Evolutionary conservation across 2,888 invertebrate species (phyloP), one percentile per base, ranked within the genome.

Genomic region (Euzetes globulus): DNA sequence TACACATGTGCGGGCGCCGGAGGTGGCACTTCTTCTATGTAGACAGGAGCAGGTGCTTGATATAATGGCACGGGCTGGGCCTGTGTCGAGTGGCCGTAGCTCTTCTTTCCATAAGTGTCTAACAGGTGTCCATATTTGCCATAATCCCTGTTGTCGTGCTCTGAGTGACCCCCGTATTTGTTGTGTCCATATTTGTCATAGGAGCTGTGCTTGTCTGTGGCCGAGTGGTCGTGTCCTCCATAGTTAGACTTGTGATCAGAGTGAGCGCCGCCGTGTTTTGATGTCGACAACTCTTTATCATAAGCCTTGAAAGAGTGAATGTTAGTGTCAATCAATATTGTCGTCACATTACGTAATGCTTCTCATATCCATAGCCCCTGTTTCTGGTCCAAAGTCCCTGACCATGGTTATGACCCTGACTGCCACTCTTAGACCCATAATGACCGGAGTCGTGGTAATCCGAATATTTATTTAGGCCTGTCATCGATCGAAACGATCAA

Each of bases 341-440:
- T 27, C 27, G 1, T 58, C 3, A 1, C 1, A 27, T 27, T 58
- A 58, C 58, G 25, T 74, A 76, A 50, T 72, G 74, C 70, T 76
- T 76, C 33, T 76, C 76, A 50, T 76, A 76, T 15, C 76, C 76
- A 71, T 76, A 76, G 6, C 76, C 76, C 11, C 76, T 71, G 47
- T 76, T 74, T 22, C 76, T 45, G 25, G 63, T 11, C 25, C 58
- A 74, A 27, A 74, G 45, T 13, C 71, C 71, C 25, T 29, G 45
- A n/a, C 60, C 71, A 60, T 76, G 70, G 11, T 75, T 33, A 33
- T 74, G 71, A n/a, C 72, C 72, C 41, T 74, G 70, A 47, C 70
- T 45, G 22, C 68, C 76, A 70, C 50, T 47, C 45, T 71, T 72
- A n/a, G 60, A 22, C 17, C 75, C 75, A 41, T 72, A 74, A 19